Conservation (phyloP, 2,113 vertebrate genomes). For the Microcebus griseorufus region DNA sequence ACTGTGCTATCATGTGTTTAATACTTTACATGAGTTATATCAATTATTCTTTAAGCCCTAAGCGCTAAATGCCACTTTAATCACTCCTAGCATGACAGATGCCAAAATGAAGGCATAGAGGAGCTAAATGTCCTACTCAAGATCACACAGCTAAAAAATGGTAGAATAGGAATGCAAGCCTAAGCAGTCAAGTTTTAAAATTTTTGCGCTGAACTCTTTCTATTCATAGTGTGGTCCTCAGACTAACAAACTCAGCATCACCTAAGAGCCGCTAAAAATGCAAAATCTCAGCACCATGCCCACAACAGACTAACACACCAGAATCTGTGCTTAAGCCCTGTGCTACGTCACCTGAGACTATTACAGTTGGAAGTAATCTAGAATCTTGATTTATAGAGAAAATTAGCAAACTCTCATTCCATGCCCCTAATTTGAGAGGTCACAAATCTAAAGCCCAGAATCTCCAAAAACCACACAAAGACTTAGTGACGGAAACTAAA, state of each 20-base stretch:
- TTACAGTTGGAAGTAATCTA: no score
- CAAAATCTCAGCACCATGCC: background rate
- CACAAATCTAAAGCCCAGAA: background rate
- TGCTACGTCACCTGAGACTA: accelerated
- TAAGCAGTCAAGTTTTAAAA: background rate
- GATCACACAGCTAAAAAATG: background rate
- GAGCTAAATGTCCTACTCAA: background rate
- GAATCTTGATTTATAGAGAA: background rate
- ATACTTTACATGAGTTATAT: background rate
- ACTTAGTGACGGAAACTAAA: background rate
- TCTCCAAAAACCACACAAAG: background rate
- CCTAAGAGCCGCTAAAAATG: background rate
- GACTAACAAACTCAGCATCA: background rate
- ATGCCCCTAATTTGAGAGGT: background rate
- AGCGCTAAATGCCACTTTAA: background rate
- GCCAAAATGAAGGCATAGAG: background rate
- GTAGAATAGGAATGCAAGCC: background rate
- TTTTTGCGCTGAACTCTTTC: background rate
- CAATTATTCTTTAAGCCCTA: background rate
- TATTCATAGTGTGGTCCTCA: background rate
- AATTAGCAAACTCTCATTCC: background rate
- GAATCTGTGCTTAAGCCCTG: no score
- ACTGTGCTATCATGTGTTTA: background rate
- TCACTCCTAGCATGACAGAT: background rate
- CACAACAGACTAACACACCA: background rate